phyloP scores from a whole-genome alignment of 2,888 invertebrate genomes.

The Bombylius major region DNA sequence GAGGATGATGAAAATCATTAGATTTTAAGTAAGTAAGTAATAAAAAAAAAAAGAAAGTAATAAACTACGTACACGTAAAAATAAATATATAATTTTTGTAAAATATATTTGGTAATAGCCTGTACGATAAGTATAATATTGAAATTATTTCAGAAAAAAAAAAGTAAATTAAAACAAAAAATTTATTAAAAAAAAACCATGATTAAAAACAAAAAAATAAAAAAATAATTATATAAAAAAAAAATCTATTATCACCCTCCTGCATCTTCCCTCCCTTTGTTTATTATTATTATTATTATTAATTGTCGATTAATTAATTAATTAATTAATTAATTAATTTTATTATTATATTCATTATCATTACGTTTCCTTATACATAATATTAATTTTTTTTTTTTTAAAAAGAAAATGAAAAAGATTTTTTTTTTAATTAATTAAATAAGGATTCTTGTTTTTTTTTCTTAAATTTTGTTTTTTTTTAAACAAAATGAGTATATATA shows the following conservation, averaged over 20 bases:
- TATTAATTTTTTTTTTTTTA: too few species aligned
- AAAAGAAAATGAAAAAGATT: too few species aligned
- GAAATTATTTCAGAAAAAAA: background rate
- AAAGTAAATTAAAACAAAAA: background rate
- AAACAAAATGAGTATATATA: too few species aligned
- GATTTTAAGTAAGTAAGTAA: constrained; percentile 20
- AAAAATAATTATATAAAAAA: background rate
- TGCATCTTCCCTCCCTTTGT: background rate
- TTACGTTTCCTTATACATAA: too few species aligned
- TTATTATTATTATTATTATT: background rate
- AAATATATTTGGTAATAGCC: background rate
- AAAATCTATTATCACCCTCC: background rate
- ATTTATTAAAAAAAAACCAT: background rate
- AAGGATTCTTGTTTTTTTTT: too few species aligned
- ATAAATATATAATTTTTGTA: background rate
- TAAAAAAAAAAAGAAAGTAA: background rate
- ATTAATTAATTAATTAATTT: too few species aligned
- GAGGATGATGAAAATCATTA: constrained; percentile 38
- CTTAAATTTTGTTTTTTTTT: too few species aligned
- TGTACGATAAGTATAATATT: background rate
- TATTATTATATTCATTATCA: background rate
- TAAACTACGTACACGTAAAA: background rate
- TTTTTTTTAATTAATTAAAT: too few species aligned
- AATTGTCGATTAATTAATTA: too few species aligned
- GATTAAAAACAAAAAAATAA: background rate